Base-by-base conservation (phyloP, 2,113 vertebrate genomes). In the Sciurus niger region DNA sequence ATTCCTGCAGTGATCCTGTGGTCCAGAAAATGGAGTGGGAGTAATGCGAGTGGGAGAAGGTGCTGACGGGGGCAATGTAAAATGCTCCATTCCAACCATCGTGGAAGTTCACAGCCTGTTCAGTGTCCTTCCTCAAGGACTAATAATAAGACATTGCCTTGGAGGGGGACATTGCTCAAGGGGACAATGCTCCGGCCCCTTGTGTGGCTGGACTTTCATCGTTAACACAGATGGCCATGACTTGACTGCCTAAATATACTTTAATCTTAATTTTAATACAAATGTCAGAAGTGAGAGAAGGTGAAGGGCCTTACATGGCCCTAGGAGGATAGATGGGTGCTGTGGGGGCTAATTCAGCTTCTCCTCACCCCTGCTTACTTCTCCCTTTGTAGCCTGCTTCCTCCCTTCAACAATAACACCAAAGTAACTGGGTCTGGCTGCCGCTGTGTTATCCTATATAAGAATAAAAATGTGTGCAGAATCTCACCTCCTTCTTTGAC, bases 71-170 rank as follows among this genome's bases (percentile, higher is more conserved):
- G 67, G 37, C 7, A 8, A 37, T 11, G 65, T 51, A 30, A 68
- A 43, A 37, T 34, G 87, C 43, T 92, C 68, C 92, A 96, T 94
- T 55, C 88, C 68, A 88, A 73, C 90, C 78, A 37, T 78, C 53
- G 78, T 94, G 72, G 43, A 77, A 51, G n/a, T 46, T 40, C 63
- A 20, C n/a, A 70, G 72, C 67, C 68, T n/a, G 80, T 72, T 73
- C 65, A 8, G 7, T 8, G 6, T 55, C 48, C 3, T 25, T 94
- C 43, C 65, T 25, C 43, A 8, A 32, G 89, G 82, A 48, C 43
- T 53, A 76, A 48, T 53, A 48, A 22, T 11, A 11, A 72, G 70
- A 53, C 32, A 1, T 55, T 30, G 22, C 28, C n/a, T 37, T 28
- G 82, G 40, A 37, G 55, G 22, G 43, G 34, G 13, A 1, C 8